Percentiles rank a stretch among this genome's conserved stretches.
Evolutionary conservation across 2,113 vertebrate species (phyloP).

Genomic region (Leiothrix lutea): DNA sequence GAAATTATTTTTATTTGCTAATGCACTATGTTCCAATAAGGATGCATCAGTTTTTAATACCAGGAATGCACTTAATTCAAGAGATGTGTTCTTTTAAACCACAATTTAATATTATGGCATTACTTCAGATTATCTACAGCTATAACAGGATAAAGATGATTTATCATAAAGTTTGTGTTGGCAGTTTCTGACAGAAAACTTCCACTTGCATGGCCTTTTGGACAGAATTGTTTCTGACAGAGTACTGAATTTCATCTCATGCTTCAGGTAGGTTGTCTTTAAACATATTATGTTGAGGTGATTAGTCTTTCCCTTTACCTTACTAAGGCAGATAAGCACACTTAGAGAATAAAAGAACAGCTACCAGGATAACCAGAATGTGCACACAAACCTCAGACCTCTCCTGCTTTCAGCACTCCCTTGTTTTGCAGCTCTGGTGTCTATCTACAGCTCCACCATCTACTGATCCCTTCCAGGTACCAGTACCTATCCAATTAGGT

Average conservation of each 20-base stretch:
- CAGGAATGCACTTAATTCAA: neutral
- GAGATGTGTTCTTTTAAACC: neutral
- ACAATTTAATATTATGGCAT: neutral
- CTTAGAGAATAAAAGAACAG: neutral
- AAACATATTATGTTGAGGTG: neutral
- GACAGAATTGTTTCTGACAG: neutral
- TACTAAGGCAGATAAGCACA: neutral
- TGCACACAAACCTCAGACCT: neutral
- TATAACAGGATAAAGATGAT: neutral
- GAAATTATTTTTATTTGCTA: neutral
- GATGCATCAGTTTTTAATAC: neutral
- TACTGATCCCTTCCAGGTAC: neutral
- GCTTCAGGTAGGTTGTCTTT: neutral
- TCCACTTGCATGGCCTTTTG: neutral
- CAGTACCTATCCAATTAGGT: no score
- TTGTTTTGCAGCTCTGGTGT: rapidly evolving
- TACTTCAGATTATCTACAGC: neutral
- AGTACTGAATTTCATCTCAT: neutral
- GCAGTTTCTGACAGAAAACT: neutral
- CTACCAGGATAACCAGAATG: neutral
- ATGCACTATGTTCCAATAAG: neutral
- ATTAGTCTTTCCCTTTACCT: neutral
- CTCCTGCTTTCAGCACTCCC: neutral
- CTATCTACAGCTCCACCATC: neutral
- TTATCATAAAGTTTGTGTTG: neutral